phyloP scores from a whole-genome alignment of 2,888 invertebrate genomes.

The Maniola hyperantus region DNA sequence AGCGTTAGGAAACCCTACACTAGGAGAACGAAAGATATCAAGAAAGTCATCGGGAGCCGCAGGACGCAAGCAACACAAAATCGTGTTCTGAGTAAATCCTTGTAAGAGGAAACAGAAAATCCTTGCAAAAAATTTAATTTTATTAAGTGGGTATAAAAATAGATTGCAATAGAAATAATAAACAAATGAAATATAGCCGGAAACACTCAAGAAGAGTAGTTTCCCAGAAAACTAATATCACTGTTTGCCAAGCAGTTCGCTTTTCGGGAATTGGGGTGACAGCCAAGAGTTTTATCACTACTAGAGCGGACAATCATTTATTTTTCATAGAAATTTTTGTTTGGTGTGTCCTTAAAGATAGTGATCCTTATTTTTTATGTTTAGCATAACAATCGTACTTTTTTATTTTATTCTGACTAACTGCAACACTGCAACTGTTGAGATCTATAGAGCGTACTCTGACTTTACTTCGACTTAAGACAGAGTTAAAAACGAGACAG shows the following conservation, averaged over 20 bases:
- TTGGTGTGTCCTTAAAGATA: no score
- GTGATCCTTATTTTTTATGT: no score
- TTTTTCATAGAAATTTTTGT: neutral
- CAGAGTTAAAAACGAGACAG: no score
- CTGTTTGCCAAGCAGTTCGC: conserved; percentile 76
- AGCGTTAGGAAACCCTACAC: neutral
- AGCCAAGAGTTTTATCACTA: conserved; percentile 50
- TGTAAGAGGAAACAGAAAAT: no score
- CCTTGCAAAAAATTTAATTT: conserved; percentile 34
- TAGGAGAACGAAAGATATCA: neutral
- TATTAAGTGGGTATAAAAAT: conserved; percentile 38
- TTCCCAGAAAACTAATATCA: conserved; percentile 75
- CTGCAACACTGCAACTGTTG: no score
- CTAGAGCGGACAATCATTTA: conserved; percentile 44
- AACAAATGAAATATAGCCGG: conserved; percentile 65
- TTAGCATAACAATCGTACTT: no score
- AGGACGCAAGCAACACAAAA: neutral
- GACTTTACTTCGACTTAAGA: no score
- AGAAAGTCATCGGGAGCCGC: neutral
- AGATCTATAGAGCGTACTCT: no score
- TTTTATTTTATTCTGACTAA: no score
- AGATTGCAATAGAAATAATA: conserved; percentile 45
- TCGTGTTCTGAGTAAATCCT: neutral
- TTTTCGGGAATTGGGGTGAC: conserved; percentile 74
- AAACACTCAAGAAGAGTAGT: conserved; percentile 72